Conservation (phyloP, 2,888 invertebrate genomes). For the Priocnemis perturbator region DNA sequence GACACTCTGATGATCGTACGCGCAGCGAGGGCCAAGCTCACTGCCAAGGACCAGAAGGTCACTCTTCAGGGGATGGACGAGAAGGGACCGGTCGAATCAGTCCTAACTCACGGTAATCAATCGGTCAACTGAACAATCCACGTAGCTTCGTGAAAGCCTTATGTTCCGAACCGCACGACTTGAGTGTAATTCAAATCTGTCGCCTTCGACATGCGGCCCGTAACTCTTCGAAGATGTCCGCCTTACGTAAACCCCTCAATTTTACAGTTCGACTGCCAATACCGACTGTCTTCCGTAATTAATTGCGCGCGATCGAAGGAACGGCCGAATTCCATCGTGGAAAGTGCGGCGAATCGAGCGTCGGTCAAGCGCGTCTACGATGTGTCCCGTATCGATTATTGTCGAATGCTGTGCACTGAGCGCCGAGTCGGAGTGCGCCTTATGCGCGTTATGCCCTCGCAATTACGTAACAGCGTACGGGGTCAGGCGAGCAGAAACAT, state of each 20-base stretch:
- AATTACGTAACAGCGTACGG: slow-evolving; percentile 37
- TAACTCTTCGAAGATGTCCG: too few species aligned
- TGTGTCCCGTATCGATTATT: not conserved
- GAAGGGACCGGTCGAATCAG: slow-evolving; percentile 64
- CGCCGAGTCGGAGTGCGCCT: not conserved
- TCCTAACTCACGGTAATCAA: slow-evolving; percentile 65
- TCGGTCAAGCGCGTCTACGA: slow-evolving; percentile 20
- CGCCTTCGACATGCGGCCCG: too few species aligned
- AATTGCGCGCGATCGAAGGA: slow-evolving; percentile 18
- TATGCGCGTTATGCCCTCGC: slow-evolving; percentile 21
- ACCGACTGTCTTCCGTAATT: slow-evolving; percentile 39
- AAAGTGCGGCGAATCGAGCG: slow-evolving; percentile 42
- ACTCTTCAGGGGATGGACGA: slow-evolving; percentile 69
- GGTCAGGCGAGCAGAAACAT: slow-evolving; percentile 12
- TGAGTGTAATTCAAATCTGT: too few species aligned
- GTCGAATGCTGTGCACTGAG: too few species aligned
- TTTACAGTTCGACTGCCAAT: too few species aligned
- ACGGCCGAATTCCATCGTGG: slow-evolving; percentile 49
- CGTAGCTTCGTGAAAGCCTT: not conserved
- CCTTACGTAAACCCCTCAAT: too few species aligned
- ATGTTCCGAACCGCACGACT: too few species aligned
- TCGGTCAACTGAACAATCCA: not conserved
- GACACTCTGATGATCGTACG: slow-evolving; percentile 66
- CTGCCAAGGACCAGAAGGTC: slow-evolving; percentile 58
- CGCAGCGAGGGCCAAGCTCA: slow-evolving; percentile 68